Evolutionary conservation across 2,888 invertebrate genomes (phyloP).

Genomic region (Tetranychus truncatus): DNA sequence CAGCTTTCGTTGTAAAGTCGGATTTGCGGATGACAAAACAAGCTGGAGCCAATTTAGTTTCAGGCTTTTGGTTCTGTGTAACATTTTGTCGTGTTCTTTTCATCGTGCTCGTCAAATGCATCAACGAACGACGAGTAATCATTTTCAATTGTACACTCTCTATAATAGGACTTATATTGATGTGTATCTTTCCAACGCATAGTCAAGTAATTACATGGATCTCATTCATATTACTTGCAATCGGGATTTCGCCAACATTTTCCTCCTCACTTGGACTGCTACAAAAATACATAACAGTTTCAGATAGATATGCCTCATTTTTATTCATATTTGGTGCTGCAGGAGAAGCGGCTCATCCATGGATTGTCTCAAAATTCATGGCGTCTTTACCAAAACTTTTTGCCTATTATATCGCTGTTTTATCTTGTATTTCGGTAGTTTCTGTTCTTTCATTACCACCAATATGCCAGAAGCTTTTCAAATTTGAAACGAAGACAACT

Average conservation of each 20-base stretch:
- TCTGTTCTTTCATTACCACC: too few species aligned
- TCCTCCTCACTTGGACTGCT: neutral
- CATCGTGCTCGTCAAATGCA: neutral
- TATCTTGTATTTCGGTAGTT: neutral
- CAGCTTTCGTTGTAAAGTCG: constrained; percentile 3
- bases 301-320: neutral
- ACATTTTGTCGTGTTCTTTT: neutral
- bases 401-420: neutral
- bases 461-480: too few species aligned
- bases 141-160: neutral
- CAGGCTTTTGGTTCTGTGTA: neutral
- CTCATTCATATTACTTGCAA: neutral
- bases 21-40: neutral
- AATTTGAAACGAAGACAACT: too few species aligned
- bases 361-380: neutral
- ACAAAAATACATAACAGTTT: neutral
- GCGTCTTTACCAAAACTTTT: neutral
- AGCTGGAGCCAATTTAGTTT: neutral
- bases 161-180: neutral
- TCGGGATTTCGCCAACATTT: neutral
- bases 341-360: neutral
- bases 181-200: neutral
- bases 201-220: neutral
- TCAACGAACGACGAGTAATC: neutral
- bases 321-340: neutral